Evolutionary conservation across 2,113 vertebrate species (phyloP).

Genomic region (Otis tarda): DNA sequence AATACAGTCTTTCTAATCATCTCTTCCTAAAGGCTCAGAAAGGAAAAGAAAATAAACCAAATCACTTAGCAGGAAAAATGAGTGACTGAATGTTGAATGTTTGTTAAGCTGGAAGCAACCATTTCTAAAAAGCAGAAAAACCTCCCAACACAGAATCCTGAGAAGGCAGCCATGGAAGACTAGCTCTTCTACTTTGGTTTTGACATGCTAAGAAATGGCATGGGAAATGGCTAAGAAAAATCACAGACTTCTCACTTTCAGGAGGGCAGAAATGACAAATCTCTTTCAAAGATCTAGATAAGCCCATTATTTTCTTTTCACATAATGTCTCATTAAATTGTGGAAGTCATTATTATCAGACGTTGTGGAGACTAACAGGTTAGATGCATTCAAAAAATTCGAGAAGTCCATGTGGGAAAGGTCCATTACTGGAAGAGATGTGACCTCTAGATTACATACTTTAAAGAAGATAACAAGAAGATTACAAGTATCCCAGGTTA

Average conservation of each 20-base stretch:
- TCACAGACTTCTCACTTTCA: background rate
- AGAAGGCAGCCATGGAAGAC: background rate
- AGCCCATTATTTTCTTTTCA: background rate
- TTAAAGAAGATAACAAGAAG: background rate
- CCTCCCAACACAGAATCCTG: background rate
- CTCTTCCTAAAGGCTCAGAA: background rate
- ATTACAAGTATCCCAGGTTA: background rate
- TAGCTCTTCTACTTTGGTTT: background rate
- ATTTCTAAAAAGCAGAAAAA: background rate
- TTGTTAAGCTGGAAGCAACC: background rate
- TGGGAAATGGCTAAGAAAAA: background rate
- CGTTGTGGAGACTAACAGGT: background rate
- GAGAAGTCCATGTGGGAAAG: background rate
- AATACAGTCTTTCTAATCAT: background rate
- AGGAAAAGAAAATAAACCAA: background rate
- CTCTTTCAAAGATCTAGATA: background rate
- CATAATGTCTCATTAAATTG: background rate
- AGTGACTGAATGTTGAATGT: background rate
- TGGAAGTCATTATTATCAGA: background rate
- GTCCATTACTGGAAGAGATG: background rate
- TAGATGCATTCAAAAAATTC: background rate
- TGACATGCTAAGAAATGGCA: background rate
- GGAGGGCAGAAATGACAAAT: background rate
- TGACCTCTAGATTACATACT: background rate
- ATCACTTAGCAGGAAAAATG: background rate